phyloP scores from a whole-genome alignment of 1,140 invertebrate species.

The Catajapyx aquilonaris region DNA sequence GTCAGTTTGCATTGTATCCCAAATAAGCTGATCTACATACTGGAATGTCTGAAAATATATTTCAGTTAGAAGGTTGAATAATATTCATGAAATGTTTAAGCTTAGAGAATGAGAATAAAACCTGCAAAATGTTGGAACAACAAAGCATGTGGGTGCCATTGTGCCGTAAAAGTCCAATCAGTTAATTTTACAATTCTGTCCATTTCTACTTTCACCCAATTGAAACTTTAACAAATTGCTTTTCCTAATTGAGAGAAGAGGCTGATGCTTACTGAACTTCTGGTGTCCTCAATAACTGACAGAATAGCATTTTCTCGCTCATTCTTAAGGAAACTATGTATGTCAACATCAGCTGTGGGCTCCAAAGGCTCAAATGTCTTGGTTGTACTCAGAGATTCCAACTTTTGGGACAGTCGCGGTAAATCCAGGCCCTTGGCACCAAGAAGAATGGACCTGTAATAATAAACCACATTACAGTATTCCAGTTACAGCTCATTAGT shows the following conservation, averaged over 20 bases:
- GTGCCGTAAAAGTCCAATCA: too few relatives aligned
- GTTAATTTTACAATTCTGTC: too few relatives aligned
- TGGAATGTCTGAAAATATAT: constrained; percentile 40
- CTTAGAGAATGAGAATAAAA: too few relatives aligned
- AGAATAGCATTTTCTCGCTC: constrained; percentile 86
- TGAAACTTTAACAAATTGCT: too few relatives aligned
- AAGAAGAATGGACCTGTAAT: constrained; percentile 64
- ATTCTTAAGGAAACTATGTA: constrained; percentile 71
- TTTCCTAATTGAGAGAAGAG: too few relatives aligned
- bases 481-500: too few relatives aligned
- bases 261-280: constrained; percentile 46
- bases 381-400: constrained; percentile 65
- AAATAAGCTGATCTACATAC: constrained; percentile 40
- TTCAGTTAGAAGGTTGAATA: too few relatives aligned
- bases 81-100: too few relatives aligned
- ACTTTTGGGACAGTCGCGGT: constrained; percentile 72
- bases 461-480: too few relatives aligned
- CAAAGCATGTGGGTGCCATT: too few relatives aligned
- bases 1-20: constrained; percentile 58
- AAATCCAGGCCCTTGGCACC: constrained; percentile 82
- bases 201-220: too few relatives aligned
- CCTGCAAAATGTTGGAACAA: too few relatives aligned
- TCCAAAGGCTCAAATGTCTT: constrained; percentile 73
- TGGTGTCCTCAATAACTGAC: constrained; percentile 71
- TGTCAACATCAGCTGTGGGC: constrained; percentile 71